Conservation (phyloP, 2,113 vertebrate species). For the Sinocyclocheilus maitianheensis region DNA sequence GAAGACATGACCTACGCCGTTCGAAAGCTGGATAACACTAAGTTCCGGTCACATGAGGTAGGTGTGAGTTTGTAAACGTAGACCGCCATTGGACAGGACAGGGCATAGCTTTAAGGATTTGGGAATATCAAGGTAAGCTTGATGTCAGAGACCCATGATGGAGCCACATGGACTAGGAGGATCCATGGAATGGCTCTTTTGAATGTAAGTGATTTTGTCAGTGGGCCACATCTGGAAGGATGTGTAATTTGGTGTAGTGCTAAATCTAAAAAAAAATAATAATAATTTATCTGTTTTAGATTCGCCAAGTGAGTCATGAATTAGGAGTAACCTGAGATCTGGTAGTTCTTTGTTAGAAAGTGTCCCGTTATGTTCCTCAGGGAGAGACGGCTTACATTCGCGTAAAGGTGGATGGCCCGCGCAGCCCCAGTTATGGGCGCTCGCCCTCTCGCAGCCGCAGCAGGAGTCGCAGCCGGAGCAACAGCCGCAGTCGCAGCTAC, state of each 20-base stretch:
- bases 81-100: constrained; percentile 57
- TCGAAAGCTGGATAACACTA: constrained; percentile 84
- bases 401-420: constrained; percentile 83
- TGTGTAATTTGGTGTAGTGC: background rate
- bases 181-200: constrained; percentile 57
- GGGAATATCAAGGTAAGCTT: constrained; percentile 59
- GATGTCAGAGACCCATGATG: constrained; percentile 52
- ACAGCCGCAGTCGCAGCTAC: constrained; percentile 82
- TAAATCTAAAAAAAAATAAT: background rate
- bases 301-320: constrained; percentile 26
- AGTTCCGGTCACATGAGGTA: constrained; percentile 84
- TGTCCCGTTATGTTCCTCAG: constrained; percentile 68
- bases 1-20: constrained; percentile 86
- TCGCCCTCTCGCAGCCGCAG: constrained; percentile 82
- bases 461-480: constrained; percentile 82
- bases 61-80: constrained; percentile 57
- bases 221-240: constrained; percentile 3
- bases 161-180: constrained; percentile 57
- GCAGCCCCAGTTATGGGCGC: constrained; percentile 87
- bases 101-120: constrained; percentile 55
- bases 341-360: constrained; percentile 36
- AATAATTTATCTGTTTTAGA: background rate
- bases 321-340: background rate
- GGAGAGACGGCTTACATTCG: constrained; percentile 89
- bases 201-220: constrained; percentile 57